A percentile compares a stretch with the other conserved stretches of the same genome.
These are phyloP conservation scores for Bellardia bayeri DNA, from an alignment of 2,888 invertebrate genomes.

Conservation along the genomic window DNA sequence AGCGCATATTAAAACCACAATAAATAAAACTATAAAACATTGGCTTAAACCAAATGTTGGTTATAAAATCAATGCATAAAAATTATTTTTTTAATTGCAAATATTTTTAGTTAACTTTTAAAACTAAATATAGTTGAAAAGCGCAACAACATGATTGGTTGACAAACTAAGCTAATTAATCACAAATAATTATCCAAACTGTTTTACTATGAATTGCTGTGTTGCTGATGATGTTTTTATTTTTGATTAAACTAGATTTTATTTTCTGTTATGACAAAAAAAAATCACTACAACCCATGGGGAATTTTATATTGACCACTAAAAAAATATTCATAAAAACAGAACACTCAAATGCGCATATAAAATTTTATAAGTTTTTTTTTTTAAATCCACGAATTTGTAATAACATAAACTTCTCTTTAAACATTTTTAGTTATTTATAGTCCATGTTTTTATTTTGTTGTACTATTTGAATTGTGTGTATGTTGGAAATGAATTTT, in stretches of 20 bases:
- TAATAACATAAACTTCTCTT: background rate
- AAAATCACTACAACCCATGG: constrained; percentile 7
- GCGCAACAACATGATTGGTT: too few relatives aligned
- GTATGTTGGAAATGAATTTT: constrained; percentile 1
- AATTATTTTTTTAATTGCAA: background rate
- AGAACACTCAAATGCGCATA: background rate
- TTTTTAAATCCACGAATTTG: background rate
- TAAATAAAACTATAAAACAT: background rate
- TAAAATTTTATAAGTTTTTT: background rate
- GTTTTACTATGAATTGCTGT: too few relatives aligned
- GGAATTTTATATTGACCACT: constrained; percentile 1
- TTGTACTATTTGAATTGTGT: background rate
- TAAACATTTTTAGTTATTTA: constrained; percentile 9
- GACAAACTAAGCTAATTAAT: too few relatives aligned
- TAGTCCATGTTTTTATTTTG: background rate
- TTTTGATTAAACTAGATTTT: too few relatives aligned
- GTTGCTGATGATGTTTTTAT: too few relatives aligned
- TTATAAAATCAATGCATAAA: constrained; percentile 29
- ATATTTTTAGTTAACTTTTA: background rate
- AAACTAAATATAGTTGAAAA: background rate
- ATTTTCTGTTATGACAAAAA: background rate
- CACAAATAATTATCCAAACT: too few relatives aligned
- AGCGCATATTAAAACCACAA: constrained; percentile 10
- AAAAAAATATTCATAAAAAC: background rate
- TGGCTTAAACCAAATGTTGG: background rate